These are phyloP conservation scores for Allobates femoralis DNA, from an alignment of 2,797 vertebrate genomes.

Conservation along the genomic window DNA sequence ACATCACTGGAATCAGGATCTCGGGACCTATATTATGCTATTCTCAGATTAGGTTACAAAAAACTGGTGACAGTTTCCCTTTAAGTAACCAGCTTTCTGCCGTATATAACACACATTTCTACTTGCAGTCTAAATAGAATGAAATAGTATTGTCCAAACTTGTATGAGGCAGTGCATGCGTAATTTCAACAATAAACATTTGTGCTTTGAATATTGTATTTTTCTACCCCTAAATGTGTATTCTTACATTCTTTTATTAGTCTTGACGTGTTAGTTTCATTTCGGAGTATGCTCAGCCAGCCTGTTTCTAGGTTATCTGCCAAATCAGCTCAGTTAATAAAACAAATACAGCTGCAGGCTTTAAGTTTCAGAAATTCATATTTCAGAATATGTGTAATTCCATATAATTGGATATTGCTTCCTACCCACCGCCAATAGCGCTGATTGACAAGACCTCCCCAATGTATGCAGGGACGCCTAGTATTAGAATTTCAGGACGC, in stretches of 20 bases:
- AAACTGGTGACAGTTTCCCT: no score
- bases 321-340: conserved; percentile 5
- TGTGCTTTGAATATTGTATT: neutral
- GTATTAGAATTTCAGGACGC: no score
- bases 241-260: conserved; percentile 16
- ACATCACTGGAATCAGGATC: no score
- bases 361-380: neutral
- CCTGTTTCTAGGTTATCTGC: neutral
- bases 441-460: neutral
- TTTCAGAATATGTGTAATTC: neutral
- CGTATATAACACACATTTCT: neutral
- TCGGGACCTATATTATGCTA: no score
- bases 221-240: neutral
- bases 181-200: neutral
- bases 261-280: neutral
- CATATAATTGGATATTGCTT: conserved; percentile 15
- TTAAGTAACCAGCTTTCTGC: neutral
- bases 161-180: neutral
- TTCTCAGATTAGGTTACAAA: no score
- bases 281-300: neutral
- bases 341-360: conserved; percentile 22
- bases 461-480: neutral
- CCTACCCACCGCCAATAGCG: neutral
- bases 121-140: neutral
- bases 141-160: neutral